Evolutionary conservation across 2,113 vertebrate species (phyloP).

Genomic region (Polypterus senegalus): DNA sequence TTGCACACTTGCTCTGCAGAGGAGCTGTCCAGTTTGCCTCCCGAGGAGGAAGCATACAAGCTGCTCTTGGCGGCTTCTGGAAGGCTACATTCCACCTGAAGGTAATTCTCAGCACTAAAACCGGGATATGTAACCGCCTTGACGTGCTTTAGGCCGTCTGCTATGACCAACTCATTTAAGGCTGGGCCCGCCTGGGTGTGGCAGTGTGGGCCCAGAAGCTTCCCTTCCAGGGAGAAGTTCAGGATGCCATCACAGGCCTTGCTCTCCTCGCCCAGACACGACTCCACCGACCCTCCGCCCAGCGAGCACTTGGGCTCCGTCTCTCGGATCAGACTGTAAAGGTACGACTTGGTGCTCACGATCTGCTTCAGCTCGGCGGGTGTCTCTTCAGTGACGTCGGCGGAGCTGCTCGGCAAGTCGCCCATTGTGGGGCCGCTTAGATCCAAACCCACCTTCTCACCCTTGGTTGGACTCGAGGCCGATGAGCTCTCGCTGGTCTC

Average conservation of each 20-base stretch:
- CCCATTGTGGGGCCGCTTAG: conserved; percentile 8
- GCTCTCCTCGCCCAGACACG: conserved; percentile 1
- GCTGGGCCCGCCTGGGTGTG: conserved; percentile 20
- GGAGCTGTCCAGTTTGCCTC: conserved; percentile 30
- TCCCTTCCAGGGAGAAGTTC: neutral
- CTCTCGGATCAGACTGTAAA: conserved; percentile 34
- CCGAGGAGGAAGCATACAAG: conserved; percentile 34
- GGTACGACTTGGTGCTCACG: conserved; percentile 36
- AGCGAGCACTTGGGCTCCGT: conserved; percentile 25
- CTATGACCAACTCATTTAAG: neutral
- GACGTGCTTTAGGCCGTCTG: conserved; percentile 19
- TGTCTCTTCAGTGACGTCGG: conserved; percentile 20
- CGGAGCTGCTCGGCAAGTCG: conserved; percentile 23
- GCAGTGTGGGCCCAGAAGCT: conserved; percentile 23
- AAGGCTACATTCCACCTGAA: too few species aligned
- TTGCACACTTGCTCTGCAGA: conserved; percentile 24
- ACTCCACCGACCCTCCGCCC: conserved; percentile 19
- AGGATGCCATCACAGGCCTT: neutral
- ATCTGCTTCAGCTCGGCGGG: conserved; percentile 31
- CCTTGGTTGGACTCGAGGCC: conserved; percentile 35
- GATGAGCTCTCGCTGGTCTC: conserved; percentile 22
- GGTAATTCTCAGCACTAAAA: too few species aligned
- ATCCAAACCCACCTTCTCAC: conserved; percentile 17
- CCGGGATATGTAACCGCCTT: conserved; percentile 3
- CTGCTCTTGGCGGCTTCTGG: conserved; percentile 8